Conservation (phyloP, 2,888 invertebrate genomes). For the Yponomeuta malinellus region DNA sequence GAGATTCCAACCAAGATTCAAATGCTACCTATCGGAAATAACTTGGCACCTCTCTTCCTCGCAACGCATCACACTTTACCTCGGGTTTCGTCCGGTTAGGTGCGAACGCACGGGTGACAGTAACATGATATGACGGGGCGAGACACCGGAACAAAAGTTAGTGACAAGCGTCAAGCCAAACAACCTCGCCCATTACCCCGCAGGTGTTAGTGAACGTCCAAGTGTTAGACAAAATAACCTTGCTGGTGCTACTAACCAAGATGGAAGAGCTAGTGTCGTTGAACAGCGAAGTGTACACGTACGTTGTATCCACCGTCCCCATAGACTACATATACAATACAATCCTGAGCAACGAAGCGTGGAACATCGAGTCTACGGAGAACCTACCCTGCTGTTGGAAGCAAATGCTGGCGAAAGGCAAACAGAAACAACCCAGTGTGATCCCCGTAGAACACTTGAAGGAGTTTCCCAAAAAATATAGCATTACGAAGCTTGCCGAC, state of each 20-base stretch:
- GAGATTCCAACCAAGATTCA: no score
- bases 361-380: slow-evolving; percentile 20
- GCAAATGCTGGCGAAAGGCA: not conserved
- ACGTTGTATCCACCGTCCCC: slow-evolving; percentile 49
- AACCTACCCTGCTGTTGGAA: not conserved
- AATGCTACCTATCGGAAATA: no score
- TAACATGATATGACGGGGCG: not conserved
- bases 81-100: no score
- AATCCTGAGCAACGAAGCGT: slow-evolving; percentile 36
- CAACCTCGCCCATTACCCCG: no score
- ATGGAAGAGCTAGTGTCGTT: slow-evolving; percentile 46
- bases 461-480: slow-evolving; percentile 42
- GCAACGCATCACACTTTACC: no score
- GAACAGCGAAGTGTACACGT: slow-evolving; percentile 47
- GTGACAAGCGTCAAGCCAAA: slow-evolving; percentile 1
- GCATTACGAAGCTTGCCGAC: slow-evolving; percentile 44
- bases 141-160: slow-evolving; percentile 36
- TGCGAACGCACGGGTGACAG: not conserved
- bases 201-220: slow-evolving; percentile 62
- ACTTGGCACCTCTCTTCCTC: no score
- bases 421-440: not conserved
- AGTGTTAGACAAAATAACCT: slow-evolving; percentile 41
- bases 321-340: slow-evolving; percentile 58
- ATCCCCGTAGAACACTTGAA: slow-evolving; percentile 24
- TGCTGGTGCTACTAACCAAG: slow-evolving; percentile 38